Percentiles rank a stretch among this genome's conserved stretches.
These are phyloP conservation scores for Siphonodentalium dalli DNA, from an alignment of 2,888 invertebrate genomes.

Conservation along the genomic window DNA sequence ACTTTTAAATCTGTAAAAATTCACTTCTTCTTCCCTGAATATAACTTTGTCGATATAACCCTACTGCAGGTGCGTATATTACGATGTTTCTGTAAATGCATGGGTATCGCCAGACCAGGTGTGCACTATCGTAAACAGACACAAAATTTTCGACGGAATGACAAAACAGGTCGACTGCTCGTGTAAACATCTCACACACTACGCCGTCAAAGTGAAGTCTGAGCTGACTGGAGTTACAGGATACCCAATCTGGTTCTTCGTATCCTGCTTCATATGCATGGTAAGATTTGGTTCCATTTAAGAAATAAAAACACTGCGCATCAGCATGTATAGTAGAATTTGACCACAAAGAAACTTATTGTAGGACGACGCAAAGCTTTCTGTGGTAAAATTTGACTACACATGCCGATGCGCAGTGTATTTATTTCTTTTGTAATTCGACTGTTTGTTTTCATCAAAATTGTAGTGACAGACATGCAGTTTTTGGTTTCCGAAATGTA, in stretches of 20 bases:
- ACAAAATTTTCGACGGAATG: slow-evolving; percentile 26
- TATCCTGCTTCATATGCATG: slow-evolving; percentile 58
- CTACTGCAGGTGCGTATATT: slow-evolving; percentile 56
- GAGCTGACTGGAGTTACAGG: slow-evolving; percentile 47
- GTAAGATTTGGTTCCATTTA: slow-evolving; percentile 34
- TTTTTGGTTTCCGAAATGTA: too few species aligned
- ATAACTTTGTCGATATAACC: background rate
- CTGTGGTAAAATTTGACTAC: too few species aligned
- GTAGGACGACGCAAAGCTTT: too few species aligned
- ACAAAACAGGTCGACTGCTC: slow-evolving; percentile 60
- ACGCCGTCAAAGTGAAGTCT: slow-evolving; percentile 51
- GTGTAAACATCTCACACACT: slow-evolving; percentile 59
- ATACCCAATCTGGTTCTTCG: slow-evolving; percentile 58
- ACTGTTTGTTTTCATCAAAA: too few species aligned
- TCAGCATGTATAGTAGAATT: too few species aligned
- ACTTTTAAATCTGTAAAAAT: too few species aligned
- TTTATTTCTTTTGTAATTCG: too few species aligned
- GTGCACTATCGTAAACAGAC: slow-evolving; percentile 53
- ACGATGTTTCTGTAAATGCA: slow-evolving; percentile 37
- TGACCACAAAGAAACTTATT: too few species aligned
- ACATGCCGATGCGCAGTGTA: too few species aligned
- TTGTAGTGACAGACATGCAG: too few species aligned
- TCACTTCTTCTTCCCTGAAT: too few species aligned
- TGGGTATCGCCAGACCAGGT: slow-evolving; percentile 51
- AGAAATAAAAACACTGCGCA: background rate